Conservation (phyloP, 1,140 invertebrate genomes). For the Zaprionus lachaisei region DNA sequence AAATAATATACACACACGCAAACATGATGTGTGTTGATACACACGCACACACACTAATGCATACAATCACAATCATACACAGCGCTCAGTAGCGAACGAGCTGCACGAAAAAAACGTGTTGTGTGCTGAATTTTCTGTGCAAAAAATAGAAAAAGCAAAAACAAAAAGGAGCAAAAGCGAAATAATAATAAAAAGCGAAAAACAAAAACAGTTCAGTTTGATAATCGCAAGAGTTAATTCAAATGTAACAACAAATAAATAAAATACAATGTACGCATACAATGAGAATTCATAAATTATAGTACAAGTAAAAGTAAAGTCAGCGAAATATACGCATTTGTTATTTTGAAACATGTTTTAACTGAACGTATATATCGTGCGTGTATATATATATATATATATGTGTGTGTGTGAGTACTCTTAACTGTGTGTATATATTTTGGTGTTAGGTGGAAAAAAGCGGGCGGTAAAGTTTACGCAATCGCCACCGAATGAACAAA, state of each 20-base stretch:
- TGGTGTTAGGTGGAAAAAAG: slow-evolving; percentile 80
- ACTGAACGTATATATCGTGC: slow-evolving; percentile 39
- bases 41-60: slow-evolving; percentile 29
- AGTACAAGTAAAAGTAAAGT: slow-evolving; percentile 19
- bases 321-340: slow-evolving; percentile 59
- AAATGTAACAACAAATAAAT: slow-evolving; percentile 62
- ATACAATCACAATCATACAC: slow-evolving; percentile 33
- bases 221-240: slow-evolving; percentile 56
- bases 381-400: neutral
- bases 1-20: slow-evolving; percentile 80
- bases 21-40: slow-evolving; percentile 66
- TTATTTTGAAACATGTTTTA: slow-evolving; percentile 72
- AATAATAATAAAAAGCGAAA: slow-evolving; percentile 62
- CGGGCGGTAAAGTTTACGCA: slow-evolving; percentile 82
- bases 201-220: slow-evolving; percentile 75
- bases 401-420: slow-evolving; percentile 49
- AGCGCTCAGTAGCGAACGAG: slow-evolving; percentile 43
- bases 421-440: slow-evolving; percentile 79
- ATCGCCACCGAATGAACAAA: slow-evolving; percentile 60
- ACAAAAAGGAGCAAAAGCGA: slow-evolving; percentile 56
- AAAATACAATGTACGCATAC: slow-evolving; percentile 29
- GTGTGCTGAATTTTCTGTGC: slow-evolving; percentile 65
- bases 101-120: slow-evolving; percentile 73
- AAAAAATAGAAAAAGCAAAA: slow-evolving; percentile 67
- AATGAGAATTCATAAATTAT: slow-evolving; percentile 17